phyloP scores from a whole-genome alignment of 2,113 vertebrate genomes.

The Barbus barbus region DNA sequence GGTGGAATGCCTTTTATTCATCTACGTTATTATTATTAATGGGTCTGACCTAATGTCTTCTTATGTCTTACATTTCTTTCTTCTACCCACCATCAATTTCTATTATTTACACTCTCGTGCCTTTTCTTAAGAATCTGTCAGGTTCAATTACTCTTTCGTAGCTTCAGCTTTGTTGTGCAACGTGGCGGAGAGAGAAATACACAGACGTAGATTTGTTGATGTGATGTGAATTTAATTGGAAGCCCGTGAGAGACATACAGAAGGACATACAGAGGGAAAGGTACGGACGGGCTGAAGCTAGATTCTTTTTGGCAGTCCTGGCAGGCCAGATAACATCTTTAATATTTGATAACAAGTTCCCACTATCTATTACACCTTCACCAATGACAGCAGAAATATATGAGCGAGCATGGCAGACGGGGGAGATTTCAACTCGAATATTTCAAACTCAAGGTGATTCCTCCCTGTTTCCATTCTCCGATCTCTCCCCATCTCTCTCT shows the following conservation, averaged over 20 bases:
- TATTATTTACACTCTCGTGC: slow-evolving; percentile 35
- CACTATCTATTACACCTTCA: slow-evolving; percentile 66
- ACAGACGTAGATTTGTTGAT: slow-evolving; percentile 31
- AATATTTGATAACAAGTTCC: slow-evolving; percentile 79
- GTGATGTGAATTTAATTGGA: slow-evolving; percentile 30
- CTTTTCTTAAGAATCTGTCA: slow-evolving; percentile 36
- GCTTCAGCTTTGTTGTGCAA: slow-evolving; percentile 28
- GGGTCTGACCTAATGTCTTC: slow-evolving; percentile 16
- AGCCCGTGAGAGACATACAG: not conserved
- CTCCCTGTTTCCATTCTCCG: not conserved
- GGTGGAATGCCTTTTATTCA: slow-evolving; percentile 25
- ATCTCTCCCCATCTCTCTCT: not conserved
- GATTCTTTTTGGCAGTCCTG: slow-evolving; percentile 57
- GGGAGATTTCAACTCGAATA: slow-evolving; percentile 60
- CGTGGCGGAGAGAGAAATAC: slow-evolving; percentile 11
- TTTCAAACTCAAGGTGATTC: slow-evolving; percentile 70
- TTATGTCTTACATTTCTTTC: slow-evolving; percentile 18
- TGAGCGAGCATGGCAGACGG: slow-evolving; percentile 58
- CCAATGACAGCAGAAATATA: slow-evolving; percentile 67
- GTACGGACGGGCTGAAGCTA: not conserved
- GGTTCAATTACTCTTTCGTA: slow-evolving; percentile 18
- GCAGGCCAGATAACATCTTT: slow-evolving; percentile 73
- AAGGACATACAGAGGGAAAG: not conserved
- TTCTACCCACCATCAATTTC: slow-evolving; percentile 11
- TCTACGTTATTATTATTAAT: slow-evolving; percentile 31